Evolutionary conservation across 1,140 invertebrate genomes (phyloP), one percentile per base, ranked within the genome.

Genomic region (Melipona quadrifasciata): DNA sequence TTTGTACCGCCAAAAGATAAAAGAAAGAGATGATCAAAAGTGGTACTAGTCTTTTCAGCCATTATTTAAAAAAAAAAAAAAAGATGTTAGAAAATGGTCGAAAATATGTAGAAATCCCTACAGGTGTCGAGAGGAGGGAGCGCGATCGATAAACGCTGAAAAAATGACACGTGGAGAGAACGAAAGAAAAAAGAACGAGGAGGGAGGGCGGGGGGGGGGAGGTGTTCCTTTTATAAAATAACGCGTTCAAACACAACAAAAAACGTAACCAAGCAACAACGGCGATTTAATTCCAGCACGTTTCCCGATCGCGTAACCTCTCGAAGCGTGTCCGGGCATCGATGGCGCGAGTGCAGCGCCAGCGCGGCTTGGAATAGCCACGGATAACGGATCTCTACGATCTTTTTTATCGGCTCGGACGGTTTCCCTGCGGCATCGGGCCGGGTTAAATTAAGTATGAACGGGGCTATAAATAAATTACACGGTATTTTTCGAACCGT

Each of bases 371-470:
- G 58, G 58, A 82, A 82, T 67, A 75, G 61, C 71, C 21, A 31
- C 58, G 71, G 39, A 65, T 82, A 82, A 75, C 61, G 58, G 71
- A 64, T 82, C 67, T 75, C 80, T 21, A 82, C 58, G 71, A 82
- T 75, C 80, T 17, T 65, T 67, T 75, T 82, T 71, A 82, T 82
- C 71, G 80, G 31, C 47, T 11, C 61, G 58, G 71, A n/a, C 80
- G 51, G 75, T 39, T 67, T 82, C 80, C 61, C 61, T 75, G 80
- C 16, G 11, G 70, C 27, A 34, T 51, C 47, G 55, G 71, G 58
- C 51, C 61, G 21, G 58, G 80, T 82, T 82, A 82, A 82, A 75
- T 82, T 82, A 82, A 75, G 71, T 82, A 82, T 82, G 80, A 82
- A 82, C 80, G 5, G 51, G 39, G 51, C 17, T 65, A 82, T 82